Evolutionary conservation across 2,888 invertebrate genomes (phyloP).

Genomic region (Heliconius hortense): DNA sequence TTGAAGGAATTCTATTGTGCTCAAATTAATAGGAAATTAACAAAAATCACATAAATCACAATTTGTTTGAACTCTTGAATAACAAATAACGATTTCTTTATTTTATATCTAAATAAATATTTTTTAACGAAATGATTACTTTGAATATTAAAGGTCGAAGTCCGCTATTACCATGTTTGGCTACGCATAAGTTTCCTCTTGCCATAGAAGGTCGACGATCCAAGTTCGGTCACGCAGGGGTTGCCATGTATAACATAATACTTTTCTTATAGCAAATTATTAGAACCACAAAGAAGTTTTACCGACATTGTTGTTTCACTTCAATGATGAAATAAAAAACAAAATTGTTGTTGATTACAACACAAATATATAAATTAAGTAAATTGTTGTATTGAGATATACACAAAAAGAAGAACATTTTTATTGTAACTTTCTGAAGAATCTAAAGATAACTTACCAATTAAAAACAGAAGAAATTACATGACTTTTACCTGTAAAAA

Average conservation of each 20-base stretch:
- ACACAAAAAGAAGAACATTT: neutral
- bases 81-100: slow-evolving; percentile 15
- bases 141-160: slow-evolving; percentile 50
- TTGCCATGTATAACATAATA: slow-evolving; percentile 56
- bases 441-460: slow-evolving; percentile 50
- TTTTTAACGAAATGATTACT: slow-evolving; percentile 38
- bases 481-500: slow-evolving; percentile 61
- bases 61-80: slow-evolving; percentile 16
- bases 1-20: slow-evolving; percentile 33
- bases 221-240: slow-evolving; percentile 61
- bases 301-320: slow-evolving; percentile 16
- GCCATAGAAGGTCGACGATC: slow-evolving; percentile 56
- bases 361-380: neutral
- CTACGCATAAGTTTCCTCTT: slow-evolving; percentile 46
- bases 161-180: slow-evolving; percentile 43
- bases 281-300: slow-evolving; percentile 33
- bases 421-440: neutral
- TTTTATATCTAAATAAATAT: slow-evolving; percentile 6
- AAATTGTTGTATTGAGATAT: too few species aligned
- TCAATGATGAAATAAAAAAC: neutral
- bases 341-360: slow-evolving; percentile 2
- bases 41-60: neutral
- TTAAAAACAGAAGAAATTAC: slow-evolving; percentile 49
- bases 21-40: slow-evolving; percentile 17
- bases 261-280: slow-evolving; percentile 32